Evolutionary conservation across 2,797 vertebrate genomes (phyloP).

Genomic region (Antrozous pallidus): DNA sequence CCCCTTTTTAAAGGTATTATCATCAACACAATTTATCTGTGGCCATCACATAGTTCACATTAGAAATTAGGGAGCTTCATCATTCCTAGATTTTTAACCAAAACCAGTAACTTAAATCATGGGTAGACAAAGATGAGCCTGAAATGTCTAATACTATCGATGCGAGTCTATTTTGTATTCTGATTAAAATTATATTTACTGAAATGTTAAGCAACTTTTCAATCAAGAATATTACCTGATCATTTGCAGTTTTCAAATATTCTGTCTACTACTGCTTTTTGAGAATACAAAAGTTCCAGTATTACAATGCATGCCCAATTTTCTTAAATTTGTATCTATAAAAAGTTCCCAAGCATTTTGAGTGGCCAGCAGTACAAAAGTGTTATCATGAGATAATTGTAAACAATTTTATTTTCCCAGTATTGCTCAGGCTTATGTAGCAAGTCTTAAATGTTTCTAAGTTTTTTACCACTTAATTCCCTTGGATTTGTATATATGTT

Average conservation of each 20-base stretch:
- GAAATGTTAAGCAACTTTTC: slow-evolving; percentile 22
- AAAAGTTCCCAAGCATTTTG: slow-evolving; percentile 6
- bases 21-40: slow-evolving; percentile 29
- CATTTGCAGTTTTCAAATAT: slow-evolving; percentile 8
- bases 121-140: not conserved
- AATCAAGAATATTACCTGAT: not conserved
- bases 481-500: not conserved
- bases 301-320: not conserved
- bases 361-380: not conserved
- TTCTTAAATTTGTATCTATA: not conserved
- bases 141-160: not conserved
- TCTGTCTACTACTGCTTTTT: not conserved
- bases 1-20: not conserved
- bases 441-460: not conserved
- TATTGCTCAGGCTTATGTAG: slow-evolving; percentile 9
- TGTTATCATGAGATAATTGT: not conserved
- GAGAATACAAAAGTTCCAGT: not conserved
- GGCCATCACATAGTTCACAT: slow-evolving; percentile 16
- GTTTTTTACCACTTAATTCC: slow-evolving; percentile 11
- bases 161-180: slow-evolving; percentile 10
- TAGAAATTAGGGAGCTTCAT: not conserved
- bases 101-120: not conserved
- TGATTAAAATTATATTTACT: slow-evolving; percentile 6
- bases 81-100: slow-evolving; percentile 23
- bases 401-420: slow-evolving; percentile 31